phyloP scores from a whole-genome alignment of 1,140 invertebrate species.

The Eriosoma lanigerum region DNA sequence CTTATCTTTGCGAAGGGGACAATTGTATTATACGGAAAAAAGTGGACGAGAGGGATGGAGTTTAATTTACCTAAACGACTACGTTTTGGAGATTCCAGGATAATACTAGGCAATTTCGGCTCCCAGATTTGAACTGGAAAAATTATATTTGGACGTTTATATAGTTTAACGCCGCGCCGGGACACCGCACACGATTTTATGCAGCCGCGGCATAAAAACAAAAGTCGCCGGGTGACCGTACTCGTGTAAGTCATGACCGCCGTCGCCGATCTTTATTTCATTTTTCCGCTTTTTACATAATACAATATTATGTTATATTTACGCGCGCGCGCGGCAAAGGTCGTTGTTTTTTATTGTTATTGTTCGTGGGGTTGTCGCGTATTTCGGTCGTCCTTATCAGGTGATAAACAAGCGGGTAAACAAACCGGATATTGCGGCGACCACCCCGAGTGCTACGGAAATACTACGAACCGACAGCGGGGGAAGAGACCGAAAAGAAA shows the following conservation, averaged over 20 bases:
- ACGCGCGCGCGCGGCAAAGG: neutral
- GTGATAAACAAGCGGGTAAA: slow-evolving; percentile 50
- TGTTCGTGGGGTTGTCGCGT: neutral
- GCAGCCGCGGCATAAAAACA: slow-evolving; percentile 10
- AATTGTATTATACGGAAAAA: neutral
- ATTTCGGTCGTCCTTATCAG: slow-evolving; percentile 27
- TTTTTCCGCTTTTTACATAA: slow-evolving; percentile 27
- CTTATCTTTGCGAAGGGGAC: neutral
- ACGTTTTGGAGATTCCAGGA: slow-evolving; percentile 24
- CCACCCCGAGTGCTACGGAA: neutral
- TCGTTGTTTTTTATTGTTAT: slow-evolving; percentile 43
- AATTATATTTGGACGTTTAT: slow-evolving; percentile 44
- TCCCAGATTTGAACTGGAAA: slow-evolving; percentile 11
- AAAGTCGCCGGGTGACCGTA: slow-evolving; percentile 45
- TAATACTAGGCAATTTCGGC: slow-evolving; percentile 35
- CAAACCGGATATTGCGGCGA: slow-evolving; percentile 37
- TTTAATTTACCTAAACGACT: slow-evolving; percentile 50
- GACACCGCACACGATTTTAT: slow-evolving; percentile 14
- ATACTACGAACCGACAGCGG: neutral
- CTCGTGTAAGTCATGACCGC: slow-evolving; percentile 39
- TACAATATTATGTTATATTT: neutral
- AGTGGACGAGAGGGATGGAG: slow-evolving; percentile 2
- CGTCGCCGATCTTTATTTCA: slow-evolving; percentile 31
- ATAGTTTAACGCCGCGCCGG: neutral
- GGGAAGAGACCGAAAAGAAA: no score